Evolutionary conservation across 2,888 invertebrate species (phyloP).

Genomic region (Bellardia pandia): DNA sequence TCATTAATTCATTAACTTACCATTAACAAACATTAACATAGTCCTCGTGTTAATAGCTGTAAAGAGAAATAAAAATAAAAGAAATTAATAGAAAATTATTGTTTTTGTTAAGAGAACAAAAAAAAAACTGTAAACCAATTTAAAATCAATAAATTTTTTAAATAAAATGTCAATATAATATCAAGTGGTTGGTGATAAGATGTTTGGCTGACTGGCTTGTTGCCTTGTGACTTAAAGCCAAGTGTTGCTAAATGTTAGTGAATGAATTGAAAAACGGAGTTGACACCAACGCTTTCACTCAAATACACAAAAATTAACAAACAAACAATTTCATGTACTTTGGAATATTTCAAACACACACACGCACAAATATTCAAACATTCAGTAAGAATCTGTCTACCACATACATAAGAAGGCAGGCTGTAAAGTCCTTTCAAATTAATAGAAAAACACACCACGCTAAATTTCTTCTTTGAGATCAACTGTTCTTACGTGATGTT

Average conservation of each 20-base stretch:
- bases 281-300: not conserved
- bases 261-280: not conserved
- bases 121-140: slow-evolving; percentile 60
- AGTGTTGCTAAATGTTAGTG: slow-evolving; percentile 3
- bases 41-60: not conserved
- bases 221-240: slow-evolving; percentile 2
- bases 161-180: slow-evolving; percentile 38
- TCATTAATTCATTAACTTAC: not conserved
- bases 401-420: not conserved
- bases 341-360: not conserved
- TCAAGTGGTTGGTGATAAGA: slow-evolving; percentile 42
- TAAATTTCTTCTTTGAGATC: no score
- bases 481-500: no score
- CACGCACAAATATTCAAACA: not conserved
- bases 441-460: no score
- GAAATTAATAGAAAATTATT: slow-evolving; percentile 20
- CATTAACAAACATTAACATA: not conserved
- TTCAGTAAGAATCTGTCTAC: not conserved
- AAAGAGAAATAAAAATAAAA: slow-evolving; percentile 33
- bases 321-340: not conserved
- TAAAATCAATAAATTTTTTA: slow-evolving; percentile 39
- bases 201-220: not conserved
- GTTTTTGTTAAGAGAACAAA: not conserved
- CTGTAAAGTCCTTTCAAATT: not conserved
- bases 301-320: not conserved